These are phyloP conservation scores for Cylindroiulus punctatus DNA, from an alignment of 2,888 invertebrate genomes.

Conservation along the genomic window DNA sequence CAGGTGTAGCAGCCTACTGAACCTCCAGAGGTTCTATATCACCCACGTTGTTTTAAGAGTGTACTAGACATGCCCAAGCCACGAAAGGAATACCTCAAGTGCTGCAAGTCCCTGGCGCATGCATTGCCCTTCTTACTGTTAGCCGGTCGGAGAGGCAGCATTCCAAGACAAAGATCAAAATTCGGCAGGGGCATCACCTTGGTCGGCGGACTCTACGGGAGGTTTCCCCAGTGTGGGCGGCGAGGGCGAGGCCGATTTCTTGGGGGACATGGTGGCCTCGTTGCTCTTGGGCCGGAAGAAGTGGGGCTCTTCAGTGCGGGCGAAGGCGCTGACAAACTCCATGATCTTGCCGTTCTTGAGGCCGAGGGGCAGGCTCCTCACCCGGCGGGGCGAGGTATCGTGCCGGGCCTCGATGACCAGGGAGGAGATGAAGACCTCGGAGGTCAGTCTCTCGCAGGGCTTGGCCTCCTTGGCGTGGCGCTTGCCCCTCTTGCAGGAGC, in stretches of 20 bases:
- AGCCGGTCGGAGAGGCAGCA: no score
- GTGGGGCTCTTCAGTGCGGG: constrained; percentile 3
- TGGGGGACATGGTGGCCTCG: background rate
- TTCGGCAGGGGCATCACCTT: background rate
- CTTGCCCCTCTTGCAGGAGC: background rate
- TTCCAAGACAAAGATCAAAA: background rate
- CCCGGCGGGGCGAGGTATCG: constrained; percentile 43
- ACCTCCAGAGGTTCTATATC: no score
- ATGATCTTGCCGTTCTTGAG: constrained; percentile 10
- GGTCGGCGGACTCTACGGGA: background rate
- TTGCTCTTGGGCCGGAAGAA: background rate
- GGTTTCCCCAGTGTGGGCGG: background rate
- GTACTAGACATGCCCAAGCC: no score
- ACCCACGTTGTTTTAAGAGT: no score
- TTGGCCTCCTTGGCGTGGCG: constrained; percentile 6
- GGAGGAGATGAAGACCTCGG: constrained; percentile 53
- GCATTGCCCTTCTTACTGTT: no score
- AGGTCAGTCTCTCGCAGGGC: constrained; percentile 51
- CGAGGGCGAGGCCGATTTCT: background rate
- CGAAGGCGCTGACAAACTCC: constrained; percentile 32
- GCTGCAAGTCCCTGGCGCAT: no score
- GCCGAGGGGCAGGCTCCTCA: background rate
- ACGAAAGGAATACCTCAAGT: no score
- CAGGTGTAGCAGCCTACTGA: no score
- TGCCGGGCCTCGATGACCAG: constrained; percentile 53